Evolutionary conservation across 2,113 vertebrate species (phyloP).

Genomic region (Pangasianodon hypophthalmus): DNA sequence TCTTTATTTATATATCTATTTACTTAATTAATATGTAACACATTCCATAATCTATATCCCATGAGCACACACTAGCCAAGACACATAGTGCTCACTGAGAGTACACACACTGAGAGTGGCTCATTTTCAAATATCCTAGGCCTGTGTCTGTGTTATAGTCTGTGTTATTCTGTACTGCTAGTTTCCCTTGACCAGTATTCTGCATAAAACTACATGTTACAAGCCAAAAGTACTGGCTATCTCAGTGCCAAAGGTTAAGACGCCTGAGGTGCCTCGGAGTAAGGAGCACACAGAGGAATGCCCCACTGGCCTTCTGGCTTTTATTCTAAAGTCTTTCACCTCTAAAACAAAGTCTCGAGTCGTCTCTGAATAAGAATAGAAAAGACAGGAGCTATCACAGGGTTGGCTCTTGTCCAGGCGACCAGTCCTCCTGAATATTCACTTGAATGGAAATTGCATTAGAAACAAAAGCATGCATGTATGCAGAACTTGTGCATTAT

Average conservation of each 20-base stretch:
- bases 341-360: conserved; percentile 12
- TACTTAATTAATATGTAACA: background rate
- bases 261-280: conserved; percentile 39
- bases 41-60: background rate
- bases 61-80: background rate
- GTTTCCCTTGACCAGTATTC: background rate
- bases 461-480: too few species aligned
- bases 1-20: background rate
- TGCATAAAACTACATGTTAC: background rate
- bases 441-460: background rate
- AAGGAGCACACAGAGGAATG: conserved; percentile 57
- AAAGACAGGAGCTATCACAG: too few species aligned
- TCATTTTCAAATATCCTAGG: background rate
- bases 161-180: background rate
- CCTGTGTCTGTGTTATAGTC: background rate
- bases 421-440: background rate
- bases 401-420: too few species aligned
- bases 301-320: conserved; percentile 55
- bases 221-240: conserved; percentile 10
- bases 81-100: background rate
- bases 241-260: conserved; percentile 41
- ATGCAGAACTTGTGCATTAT: background rate
- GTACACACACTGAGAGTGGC: background rate
- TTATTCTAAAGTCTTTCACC: conserved; percentile 67
- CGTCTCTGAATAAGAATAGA: conserved; percentile 34